Evolutionary conservation across 2,888 invertebrate species (phyloP).

Genomic region (Tenthredo scrophulariae): DNA sequence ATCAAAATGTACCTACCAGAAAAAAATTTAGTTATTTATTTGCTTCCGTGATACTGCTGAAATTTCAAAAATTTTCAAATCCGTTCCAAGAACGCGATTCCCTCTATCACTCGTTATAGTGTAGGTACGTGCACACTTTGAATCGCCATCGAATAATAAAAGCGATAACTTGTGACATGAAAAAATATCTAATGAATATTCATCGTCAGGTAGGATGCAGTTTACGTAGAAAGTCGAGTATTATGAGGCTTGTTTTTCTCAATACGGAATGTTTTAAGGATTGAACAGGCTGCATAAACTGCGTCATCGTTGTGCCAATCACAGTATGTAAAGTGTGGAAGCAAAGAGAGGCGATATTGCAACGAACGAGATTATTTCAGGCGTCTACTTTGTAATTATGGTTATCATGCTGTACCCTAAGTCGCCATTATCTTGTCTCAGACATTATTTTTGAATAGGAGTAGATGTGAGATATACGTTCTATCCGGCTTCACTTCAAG

Average conservation of each 20-base stretch:
- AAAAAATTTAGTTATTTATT: neutral
- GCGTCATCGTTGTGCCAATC: neutral
- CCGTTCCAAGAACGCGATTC: neutral
- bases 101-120: neutral
- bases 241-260: constrained; percentile 13
- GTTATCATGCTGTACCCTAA: neutral
- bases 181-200: constrained; percentile 15
- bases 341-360: constrained; percentile 21
- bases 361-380: constrained; percentile 15
- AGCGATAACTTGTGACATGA: neutral
- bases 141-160: neutral
- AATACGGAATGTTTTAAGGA: constrained; percentile 1
- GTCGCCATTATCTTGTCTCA: constrained; percentile 24
- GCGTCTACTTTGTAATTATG: constrained; percentile 29
- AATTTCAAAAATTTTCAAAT: neutral
- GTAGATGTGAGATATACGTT: neutral
- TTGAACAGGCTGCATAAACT: neutral
- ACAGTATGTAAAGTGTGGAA: constrained; percentile 20
- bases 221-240: constrained; percentile 17
- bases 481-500: neutral
- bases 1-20: neutral
- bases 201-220: neutral
- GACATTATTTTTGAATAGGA: neutral
- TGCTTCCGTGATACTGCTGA: no score
- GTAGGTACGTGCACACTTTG: neutral